Percentiles rank a stretch among this genome's conserved stretches.
phyloP scores from a whole-genome alignment of 2,888 invertebrate genomes.

The Chrysolina oricalcia region DNA sequence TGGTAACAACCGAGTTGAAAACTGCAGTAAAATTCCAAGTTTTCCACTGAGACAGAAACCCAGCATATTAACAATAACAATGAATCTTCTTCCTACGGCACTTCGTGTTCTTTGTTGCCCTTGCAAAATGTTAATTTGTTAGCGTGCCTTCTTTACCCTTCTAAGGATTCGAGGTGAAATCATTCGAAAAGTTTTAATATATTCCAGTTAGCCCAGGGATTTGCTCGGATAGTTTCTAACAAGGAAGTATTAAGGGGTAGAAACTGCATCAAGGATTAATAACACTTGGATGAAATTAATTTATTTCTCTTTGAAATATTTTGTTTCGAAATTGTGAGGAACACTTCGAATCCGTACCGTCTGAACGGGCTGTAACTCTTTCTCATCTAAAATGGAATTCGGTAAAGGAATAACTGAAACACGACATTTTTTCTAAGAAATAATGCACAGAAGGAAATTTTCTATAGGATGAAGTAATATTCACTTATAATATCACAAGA shows the following conservation, averaged over 20 bases:
- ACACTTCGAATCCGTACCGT: no score
- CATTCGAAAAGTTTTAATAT: conserved; percentile 20
- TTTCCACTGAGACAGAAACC: neutral
- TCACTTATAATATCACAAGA: no score
- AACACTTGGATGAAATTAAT: neutral
- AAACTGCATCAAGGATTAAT: conserved; percentile 4
- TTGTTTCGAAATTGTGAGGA: neutral
- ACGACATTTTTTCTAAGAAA: no score
- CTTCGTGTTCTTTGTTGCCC: conserved; percentile 18
- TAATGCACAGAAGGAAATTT: no score
- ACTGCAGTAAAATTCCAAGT: conserved; percentile 1
- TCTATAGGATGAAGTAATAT: no score
- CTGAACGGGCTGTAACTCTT: no score
- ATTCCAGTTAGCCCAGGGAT: conserved; percentile 4
- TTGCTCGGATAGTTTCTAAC: conserved; percentile 2
- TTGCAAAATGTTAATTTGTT: conserved; percentile 27
- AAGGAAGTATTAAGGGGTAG: neutral
- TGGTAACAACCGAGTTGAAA: neutral
- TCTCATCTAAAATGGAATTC: neutral
- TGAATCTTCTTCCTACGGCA: conserved; percentile 16
- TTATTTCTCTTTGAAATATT: neutral
- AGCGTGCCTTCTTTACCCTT: conserved; percentile 17
- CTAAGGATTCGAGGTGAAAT: conserved; percentile 5
- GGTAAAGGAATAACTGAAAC: no score
- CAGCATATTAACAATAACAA: conserved; percentile 21